These are phyloP conservation scores for Saguinus oedipus DNA, from an alignment of 2,797 vertebrate species.

Conservation along the genomic window DNA sequence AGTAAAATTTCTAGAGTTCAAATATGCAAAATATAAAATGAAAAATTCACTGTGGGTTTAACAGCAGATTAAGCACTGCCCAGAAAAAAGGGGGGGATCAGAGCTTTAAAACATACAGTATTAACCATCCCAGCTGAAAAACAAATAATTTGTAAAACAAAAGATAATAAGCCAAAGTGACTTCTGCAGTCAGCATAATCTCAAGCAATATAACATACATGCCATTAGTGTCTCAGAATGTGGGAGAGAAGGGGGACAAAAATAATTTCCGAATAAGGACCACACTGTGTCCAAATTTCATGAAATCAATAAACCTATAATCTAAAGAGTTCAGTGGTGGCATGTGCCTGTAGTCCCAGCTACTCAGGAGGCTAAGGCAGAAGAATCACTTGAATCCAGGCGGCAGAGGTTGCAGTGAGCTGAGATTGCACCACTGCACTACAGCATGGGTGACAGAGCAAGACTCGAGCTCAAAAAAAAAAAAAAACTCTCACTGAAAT, in stretches of 20 bases:
- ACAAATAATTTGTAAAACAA: not conserved
- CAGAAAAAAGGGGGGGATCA: not conserved
- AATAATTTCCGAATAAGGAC: not conserved
- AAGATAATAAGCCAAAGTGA: not conserved
- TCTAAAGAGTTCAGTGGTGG: not conserved
- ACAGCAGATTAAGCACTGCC: not conserved
- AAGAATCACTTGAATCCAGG: no score
- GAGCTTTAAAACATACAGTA: not conserved
- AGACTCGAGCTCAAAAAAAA: no score
- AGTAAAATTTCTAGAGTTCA: not conserved
- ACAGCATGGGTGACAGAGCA: no score
- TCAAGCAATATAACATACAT: not conserved
- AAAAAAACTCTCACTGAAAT: not conserved
- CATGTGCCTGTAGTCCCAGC: no score
- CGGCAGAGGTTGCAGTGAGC: no score
- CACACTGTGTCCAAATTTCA: not conserved
- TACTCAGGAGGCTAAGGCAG: no score
- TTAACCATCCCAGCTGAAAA: not conserved
- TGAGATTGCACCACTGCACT: no score
- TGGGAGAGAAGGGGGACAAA: not conserved
- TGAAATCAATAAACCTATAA: conserved; percentile 1
- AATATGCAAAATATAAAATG: not conserved
- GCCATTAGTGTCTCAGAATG: not conserved
- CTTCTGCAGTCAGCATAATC: not conserved
- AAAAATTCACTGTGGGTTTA: not conserved